These are phyloP conservation scores for Cololabis saira DNA, from an alignment of 2,113 vertebrate genomes.

Conservation along the genomic window DNA sequence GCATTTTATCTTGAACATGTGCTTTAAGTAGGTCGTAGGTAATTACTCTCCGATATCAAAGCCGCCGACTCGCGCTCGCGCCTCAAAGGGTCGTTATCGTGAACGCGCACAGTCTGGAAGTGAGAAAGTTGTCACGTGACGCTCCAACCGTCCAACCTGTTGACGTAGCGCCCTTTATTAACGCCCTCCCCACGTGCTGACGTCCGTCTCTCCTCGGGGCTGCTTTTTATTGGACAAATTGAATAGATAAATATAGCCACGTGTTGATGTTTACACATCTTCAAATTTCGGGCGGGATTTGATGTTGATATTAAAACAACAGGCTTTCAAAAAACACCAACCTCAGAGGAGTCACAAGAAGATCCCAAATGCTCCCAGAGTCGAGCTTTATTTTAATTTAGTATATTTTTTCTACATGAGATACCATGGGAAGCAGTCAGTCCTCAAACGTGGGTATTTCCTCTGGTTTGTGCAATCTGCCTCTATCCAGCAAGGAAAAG, in stretches of 20 bases:
- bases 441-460: constrained; percentile 34
- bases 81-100: no score
- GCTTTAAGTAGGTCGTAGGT: no score
- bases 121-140: no score
- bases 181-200: constrained; percentile 20
- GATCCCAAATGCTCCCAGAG: neutral
- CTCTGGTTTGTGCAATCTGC: constrained; percentile 3
- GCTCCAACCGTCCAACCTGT: no score
- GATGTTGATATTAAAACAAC: neutral
- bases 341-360: neutral
- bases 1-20: no score
- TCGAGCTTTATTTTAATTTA: neutral
- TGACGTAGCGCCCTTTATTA: no score
- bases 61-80: no score
- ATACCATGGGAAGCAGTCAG: constrained; percentile 69
- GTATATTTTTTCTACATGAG: neutral
- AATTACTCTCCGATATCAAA: no score
- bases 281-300: constrained; percentile 81
- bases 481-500: constrained; percentile 29
- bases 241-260: constrained; percentile 53
- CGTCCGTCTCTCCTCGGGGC: constrained; percentile 1
- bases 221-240: constrained; percentile 66
- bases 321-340: neutral
- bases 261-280: constrained; percentile 71
- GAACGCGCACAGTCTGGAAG: no score